Evolutionary conservation across 2,888 invertebrate species (phyloP), one percentile per base, ranked within the genome.

Genomic region (Aphodius granarius): DNA sequence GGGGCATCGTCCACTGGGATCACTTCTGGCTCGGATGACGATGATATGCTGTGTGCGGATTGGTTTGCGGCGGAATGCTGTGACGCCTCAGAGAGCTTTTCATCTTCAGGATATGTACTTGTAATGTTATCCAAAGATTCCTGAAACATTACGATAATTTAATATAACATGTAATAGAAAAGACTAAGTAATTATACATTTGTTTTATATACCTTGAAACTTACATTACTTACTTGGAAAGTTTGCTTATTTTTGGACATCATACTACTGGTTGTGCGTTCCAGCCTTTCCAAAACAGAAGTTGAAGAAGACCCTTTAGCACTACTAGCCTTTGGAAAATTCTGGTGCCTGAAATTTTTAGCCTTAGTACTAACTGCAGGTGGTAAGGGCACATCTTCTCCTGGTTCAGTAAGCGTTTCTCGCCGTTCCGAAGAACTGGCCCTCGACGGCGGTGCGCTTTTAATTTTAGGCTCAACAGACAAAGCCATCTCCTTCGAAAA

Each of bases 101-200:
- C 77, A 62, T 77, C 77, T 76, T 86, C 81, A 21, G 80, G 80
- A 76, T 83, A 83, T 1, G 85, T 84, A 73, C 83, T 86, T 4
- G 87, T 86, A 74, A 87, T 87, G 78, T 84, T 86, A 78, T 87
- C 86, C 76, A 86, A 82, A 13, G 86, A 86, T 76, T 86, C 86
- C 86, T 86, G 78, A 65, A 79, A 80, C 63, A 72, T 22, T 23
- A 66, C 5, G 63, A 16, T n/a, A n/a, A n/a, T n/a, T n/a, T n/a
- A n/a, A n/a, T n/a, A n/a, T n/a, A n/a, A 23, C 20, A 70, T 15
- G 6, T 0, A 15, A 43, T 9, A 9, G n/a, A 19, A 13, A 6
- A 70, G 3, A 19, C 3, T 0, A 20, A 21, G 20, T 20, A 19
- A 16, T 43, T 71, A 62, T 9, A 16, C 17, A 13, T 19, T 21